Percentiles rank a stretch among this genome's conserved stretches.
Conservation (phyloP, 2,113 vertebrate genomes). For the Trinectes maculatus region DNA sequence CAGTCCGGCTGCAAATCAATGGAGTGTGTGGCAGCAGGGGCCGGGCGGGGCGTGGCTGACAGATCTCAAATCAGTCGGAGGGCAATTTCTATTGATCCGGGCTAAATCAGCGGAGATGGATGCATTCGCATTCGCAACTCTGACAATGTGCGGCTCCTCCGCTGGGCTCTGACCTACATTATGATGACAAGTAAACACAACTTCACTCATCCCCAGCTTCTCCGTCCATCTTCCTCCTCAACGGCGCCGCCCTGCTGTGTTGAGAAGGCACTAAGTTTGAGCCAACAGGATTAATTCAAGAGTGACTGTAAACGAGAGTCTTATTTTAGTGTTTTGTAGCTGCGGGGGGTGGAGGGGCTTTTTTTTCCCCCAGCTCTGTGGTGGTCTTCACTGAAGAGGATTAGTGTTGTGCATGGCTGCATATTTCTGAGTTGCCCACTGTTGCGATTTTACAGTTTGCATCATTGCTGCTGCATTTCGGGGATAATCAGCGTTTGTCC, state of each 20-base stretch:
- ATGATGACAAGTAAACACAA: constrained; percentile 76
- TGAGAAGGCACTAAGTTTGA: constrained; percentile 52
- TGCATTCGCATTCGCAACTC: constrained; percentile 53
- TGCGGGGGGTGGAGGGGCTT: constrained; percentile 20
- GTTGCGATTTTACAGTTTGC: constrained; percentile 57
- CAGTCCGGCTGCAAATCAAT: constrained; percentile 60
- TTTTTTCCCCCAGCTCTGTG: constrained; percentile 12
- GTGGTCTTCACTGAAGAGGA: constrained; percentile 34
- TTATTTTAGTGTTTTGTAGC: constrained; percentile 59
- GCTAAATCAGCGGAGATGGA: constrained; percentile 60
- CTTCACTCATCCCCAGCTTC: constrained; percentile 63
- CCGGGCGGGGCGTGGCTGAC: constrained; percentile 23
- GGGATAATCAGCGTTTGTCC: constrained; percentile 57
- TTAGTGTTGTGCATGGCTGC: constrained; percentile 43
- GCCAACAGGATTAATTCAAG: constrained; percentile 75
- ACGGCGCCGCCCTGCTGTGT: constrained; percentile 8
- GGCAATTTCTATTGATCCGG: constrained; percentile 65
- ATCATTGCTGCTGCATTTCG: constrained; percentile 52
- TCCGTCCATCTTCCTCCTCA: constrained; percentile 16
- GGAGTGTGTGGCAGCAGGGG: constrained; percentile 32
- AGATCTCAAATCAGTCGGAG: constrained; percentile 62
- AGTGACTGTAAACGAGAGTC: constrained; percentile 58
- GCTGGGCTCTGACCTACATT: constrained; percentile 80
- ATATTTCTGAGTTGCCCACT: constrained; percentile 49
- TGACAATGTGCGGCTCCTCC: constrained; percentile 57